Base-by-base conservation (phyloP, 2,888 invertebrate species). In the Drosophila fulvimacula region DNA sequence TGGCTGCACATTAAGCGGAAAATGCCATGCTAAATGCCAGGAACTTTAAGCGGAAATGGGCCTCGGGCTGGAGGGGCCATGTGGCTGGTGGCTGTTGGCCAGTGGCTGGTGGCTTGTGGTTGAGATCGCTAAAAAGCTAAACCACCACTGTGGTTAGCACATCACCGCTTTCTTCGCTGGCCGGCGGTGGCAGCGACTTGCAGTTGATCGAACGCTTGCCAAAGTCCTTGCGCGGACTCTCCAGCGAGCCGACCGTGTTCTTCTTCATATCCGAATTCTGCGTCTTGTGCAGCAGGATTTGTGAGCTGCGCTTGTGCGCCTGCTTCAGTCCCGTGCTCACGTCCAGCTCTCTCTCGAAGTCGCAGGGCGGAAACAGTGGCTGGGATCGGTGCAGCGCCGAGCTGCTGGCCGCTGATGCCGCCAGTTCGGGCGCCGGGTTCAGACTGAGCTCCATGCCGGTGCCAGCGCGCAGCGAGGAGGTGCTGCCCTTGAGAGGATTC, bases 201-300 rank as follows among this genome's bases (percentile, higher is more conserved):
- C 92, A 92, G 91, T 95, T 95, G 77, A 95, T 95, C 91, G 95
- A 95, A 92, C 95, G 95, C 93, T 96, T 96, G 85, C 95, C 95
- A 91, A 96, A 95, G 93, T 96, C 96, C 93, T 96, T 96, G 73
- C 94, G 94, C 38, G 94, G 93, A 88, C 92, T 93, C 55, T 93
- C 93, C 70, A 93, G 83, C 55, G 92, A 92, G 51, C 95, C 95
- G 69, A 96, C 96, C 57, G 96, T 96, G 92, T 96, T 96, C 93
- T 97, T 97, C 88, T 96, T 94, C 92, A 96, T 96, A 92, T 97
- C 97, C 56, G 96, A 95, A 92, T 96, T 96, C 91, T 96, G 96
- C 71, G 97, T 96, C 93, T 97, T 97, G 93, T 96, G 96, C 73
- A 96, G 93, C 92, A 95, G 93, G 81, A 96, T 95, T 88, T 95